Evolutionary conservation across 30 jellyfish, hydroid and myxozoan species (phyloP).

Genomic region (Catostylus mosaicus): DNA sequence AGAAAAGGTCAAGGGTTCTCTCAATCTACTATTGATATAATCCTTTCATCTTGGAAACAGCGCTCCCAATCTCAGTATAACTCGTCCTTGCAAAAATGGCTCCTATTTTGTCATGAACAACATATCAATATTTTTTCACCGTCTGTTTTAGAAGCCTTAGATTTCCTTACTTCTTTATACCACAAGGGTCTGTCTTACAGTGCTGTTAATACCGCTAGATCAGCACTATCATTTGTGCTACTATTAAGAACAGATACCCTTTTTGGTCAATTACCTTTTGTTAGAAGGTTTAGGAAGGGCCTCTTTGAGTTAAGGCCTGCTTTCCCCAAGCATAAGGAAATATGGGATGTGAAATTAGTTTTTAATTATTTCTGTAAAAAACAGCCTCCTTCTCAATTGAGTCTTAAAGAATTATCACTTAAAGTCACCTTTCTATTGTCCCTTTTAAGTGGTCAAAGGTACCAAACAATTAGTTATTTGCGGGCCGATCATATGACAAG

Average conservation of each 20-base stretch:
- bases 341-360: constrained; percentile 38
- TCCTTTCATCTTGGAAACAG: constrained; percentile 41
- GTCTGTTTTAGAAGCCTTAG: constrained; percentile 15
- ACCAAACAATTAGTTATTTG: not conserved
- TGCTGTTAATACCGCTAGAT: constrained; percentile 46
- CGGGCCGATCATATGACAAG: not conserved
- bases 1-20: constrained; percentile 46
- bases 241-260: constrained; percentile 12
- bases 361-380: constrained; percentile 31
- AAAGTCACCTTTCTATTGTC: constrained; percentile 1
- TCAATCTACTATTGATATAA: constrained; percentile 6
- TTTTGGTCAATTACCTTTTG: constrained; percentile 56
- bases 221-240: constrained; percentile 49
- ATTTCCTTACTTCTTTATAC: constrained; percentile 13
- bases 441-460: constrained; percentile 14
- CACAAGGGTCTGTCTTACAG: constrained; percentile 18
- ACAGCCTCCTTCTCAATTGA: constrained; percentile 11
- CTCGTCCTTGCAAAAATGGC: constrained; percentile 34
- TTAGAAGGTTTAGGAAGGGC: constrained; percentile 57
- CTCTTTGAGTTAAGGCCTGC: constrained; percentile 46
- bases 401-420: constrained; percentile 3
- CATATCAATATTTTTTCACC: constrained; percentile 20
- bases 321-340: constrained; percentile 41
- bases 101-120: constrained; percentile 11
- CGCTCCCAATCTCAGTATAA: constrained; percentile 39